A percentile compares a stretch with the other conserved stretches of the same genome.
phyloP scores from a whole-genome alignment of 1,140 invertebrate genomes.

The Chironomus striatipennis region DNA sequence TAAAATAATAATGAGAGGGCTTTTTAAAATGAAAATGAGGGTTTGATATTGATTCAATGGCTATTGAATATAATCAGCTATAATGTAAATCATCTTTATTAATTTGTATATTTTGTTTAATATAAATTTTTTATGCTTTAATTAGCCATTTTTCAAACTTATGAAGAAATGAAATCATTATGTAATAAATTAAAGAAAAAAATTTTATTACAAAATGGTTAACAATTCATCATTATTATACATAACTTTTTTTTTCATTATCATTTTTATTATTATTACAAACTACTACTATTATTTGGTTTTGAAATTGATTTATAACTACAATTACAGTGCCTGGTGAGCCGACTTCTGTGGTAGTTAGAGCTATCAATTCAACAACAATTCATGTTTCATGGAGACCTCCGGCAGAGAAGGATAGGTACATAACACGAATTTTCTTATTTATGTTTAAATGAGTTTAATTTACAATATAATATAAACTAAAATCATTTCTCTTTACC shows the following conservation, averaged over 20 bases:
- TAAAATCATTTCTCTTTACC: neutral
- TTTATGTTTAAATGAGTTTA: neutral
- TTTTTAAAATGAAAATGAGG: neutral
- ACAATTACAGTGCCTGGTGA: conserved; percentile 81
- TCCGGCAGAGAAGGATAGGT: conserved; percentile 68
- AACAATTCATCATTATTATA: no score
- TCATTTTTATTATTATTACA: no score
- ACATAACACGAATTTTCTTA: neutral
- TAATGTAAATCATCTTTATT: no score
- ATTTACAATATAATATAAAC: neutral
- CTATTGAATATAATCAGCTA: neutral
- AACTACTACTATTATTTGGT: no score
- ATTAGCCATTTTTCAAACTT: neutral
- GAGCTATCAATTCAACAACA: conserved; percentile 83
- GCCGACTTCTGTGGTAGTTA: conserved; percentile 81
- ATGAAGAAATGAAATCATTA: neutral
- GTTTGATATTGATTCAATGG: neutral
- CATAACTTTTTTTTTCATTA: no score
- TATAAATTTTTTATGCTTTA: neutral
- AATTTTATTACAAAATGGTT: no score
- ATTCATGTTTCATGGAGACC: conserved; percentile 88
- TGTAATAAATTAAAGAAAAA: no score
- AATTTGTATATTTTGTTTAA: neutral
- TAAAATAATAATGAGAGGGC: no score
- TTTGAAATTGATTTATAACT: no score